A percentile compares a stretch with the other conserved stretches of the same genome.
Evolutionary conservation across 2,888 invertebrate genomes (phyloP).

Genomic region (Lamellibrachia satsuma): DNA sequence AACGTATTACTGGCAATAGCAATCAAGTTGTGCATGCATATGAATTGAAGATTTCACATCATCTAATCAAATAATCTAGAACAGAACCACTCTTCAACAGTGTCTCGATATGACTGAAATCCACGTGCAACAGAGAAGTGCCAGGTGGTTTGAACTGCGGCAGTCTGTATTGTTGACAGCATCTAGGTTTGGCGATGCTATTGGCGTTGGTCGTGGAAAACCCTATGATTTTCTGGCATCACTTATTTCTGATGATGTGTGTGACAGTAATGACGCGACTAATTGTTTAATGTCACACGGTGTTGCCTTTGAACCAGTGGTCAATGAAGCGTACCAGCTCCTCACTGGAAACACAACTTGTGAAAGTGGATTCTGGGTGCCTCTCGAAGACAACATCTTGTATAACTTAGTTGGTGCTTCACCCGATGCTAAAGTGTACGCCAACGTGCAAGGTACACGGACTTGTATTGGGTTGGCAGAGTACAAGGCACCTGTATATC

Average conservation of each 20-base stretch:
- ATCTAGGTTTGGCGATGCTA: constrained; percentile 52
- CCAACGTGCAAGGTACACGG: not conserved
- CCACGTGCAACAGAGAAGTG: constrained; percentile 46
- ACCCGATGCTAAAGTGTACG: constrained; percentile 49
- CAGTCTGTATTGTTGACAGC: constrained; percentile 47
- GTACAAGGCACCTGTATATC: constrained; percentile 51
- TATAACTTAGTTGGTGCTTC: constrained; percentile 48
- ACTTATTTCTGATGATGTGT: constrained; percentile 34
- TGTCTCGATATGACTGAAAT: constrained; percentile 45
- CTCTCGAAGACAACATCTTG: constrained; percentile 38
- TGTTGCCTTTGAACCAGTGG: constrained; percentile 44
- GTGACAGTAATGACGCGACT: constrained; percentile 32
- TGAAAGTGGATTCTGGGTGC: constrained; percentile 51
- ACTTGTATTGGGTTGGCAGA: constrained; percentile 47
- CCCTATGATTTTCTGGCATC: constrained; percentile 50
- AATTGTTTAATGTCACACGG: constrained; percentile 42
- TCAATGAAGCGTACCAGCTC: constrained; percentile 50
- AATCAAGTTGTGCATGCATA: too few species aligned
- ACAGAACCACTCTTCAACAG: not conserved
- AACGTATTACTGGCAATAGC: too few species aligned
- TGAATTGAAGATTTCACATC: not conserved
- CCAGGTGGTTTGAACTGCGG: constrained; percentile 49
- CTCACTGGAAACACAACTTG: constrained; percentile 46
- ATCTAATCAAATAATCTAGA: not conserved
- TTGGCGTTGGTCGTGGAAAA: constrained; percentile 51